Percentiles rank a stretch among this genome's conserved stretches.
phyloP scores from a whole-genome alignment of 2,797 vertebrate species.

The Melanotaenia boesemani region DNA sequence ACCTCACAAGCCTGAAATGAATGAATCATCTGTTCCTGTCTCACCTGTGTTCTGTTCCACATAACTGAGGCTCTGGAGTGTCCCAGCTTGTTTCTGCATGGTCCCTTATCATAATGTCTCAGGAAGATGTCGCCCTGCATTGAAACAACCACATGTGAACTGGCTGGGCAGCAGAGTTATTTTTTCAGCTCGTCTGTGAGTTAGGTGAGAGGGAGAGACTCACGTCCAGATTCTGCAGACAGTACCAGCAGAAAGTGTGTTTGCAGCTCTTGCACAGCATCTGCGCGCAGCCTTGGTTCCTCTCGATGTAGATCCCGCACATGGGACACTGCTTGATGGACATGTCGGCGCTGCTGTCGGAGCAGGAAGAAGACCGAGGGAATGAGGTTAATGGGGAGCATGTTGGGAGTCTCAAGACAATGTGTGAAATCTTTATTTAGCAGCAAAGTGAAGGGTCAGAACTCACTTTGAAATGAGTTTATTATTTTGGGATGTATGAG shows the following conservation, averaged over 20 bases:
- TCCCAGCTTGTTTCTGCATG: slow-evolving; percentile 96
- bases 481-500: slow-evolving; percentile 43
- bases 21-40: slow-evolving; percentile 6
- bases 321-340: slow-evolving; percentile 95
- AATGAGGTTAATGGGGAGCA: background rate
- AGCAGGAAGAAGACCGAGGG: slow-evolving; percentile 40
- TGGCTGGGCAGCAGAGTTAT: no score
- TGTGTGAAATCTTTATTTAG: slow-evolving; percentile 53
- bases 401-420: background rate
- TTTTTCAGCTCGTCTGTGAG: background rate
- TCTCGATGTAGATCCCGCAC: slow-evolving; percentile 93
- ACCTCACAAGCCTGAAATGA: slow-evolving; percentile 24
- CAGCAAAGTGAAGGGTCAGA: slow-evolving; percentile 14
- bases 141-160: slow-evolving; percentile 19
- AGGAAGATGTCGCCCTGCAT: slow-evolving; percentile 97
- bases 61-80: slow-evolving; percentile 96
- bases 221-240: slow-evolving; percentile 95
- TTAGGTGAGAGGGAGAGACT: slow-evolving; percentile 62
- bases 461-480: slow-evolving; percentile 38
- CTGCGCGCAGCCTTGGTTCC: slow-evolving; percentile 97
- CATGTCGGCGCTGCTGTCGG: slow-evolving; percentile 78
- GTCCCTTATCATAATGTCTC: slow-evolving; percentile 96
- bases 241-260: slow-evolving; percentile 99
- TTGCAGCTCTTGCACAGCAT: slow-evolving; percentile 99
- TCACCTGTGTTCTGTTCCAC: slow-evolving; percentile 98